Conservation (phyloP, 2,888 invertebrate genomes). For the Cyclophora punctaria region DNA sequence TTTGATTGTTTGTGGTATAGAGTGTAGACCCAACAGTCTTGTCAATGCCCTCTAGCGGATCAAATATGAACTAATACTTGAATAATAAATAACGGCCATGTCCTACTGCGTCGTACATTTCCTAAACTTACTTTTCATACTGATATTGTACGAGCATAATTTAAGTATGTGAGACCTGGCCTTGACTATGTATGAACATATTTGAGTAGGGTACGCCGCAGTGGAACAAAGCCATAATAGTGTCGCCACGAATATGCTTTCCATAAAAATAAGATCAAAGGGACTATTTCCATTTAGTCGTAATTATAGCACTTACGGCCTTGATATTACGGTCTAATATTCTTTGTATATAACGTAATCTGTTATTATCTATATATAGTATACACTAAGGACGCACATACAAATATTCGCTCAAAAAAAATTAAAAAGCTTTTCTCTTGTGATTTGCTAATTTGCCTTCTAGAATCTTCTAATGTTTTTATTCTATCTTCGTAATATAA, state of each 20-base stretch:
- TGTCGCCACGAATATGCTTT: background rate
- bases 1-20: no score
- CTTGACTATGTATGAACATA: no score
- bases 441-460: slow-evolving; percentile 70
- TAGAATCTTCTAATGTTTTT: slow-evolving; percentile 49
- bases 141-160: no score
- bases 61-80: no score
- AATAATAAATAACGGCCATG: background rate
- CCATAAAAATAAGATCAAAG: background rate
- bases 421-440: slow-evolving; percentile 47
- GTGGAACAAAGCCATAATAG: background rate
- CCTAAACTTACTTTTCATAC: no score
- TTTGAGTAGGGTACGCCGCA: no score
- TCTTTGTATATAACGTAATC: slow-evolving; percentile 29
- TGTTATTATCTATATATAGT: slow-evolving; percentile 8
- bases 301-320: slow-evolving; percentile 26
- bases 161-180: no score
- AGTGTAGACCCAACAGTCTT: background rate
- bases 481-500: slow-evolving; percentile 44
- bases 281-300: background rate
- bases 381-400: slow-evolving; percentile 53
- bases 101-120: no score
- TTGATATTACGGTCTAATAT: slow-evolving; percentile 38
- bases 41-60: background rate
- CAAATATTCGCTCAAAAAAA: slow-evolving; percentile 45